These are phyloP conservation scores for Liodrosophila aerea DNA, from an alignment of 2,888 invertebrate genomes.

Conservation along the genomic window DNA sequence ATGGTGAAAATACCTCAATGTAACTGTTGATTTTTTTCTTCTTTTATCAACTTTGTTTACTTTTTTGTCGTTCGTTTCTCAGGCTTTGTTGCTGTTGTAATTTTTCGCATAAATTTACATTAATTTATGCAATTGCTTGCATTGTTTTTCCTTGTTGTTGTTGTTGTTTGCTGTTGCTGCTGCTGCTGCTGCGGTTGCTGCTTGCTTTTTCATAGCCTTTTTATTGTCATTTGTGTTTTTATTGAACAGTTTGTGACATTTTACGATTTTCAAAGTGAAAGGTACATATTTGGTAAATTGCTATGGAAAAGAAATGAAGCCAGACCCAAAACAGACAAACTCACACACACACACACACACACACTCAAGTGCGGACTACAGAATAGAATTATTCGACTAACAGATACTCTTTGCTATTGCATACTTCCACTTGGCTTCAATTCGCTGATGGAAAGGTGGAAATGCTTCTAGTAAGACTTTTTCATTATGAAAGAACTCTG, in stretches of 20 bases:
- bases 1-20: slow-evolving; percentile 30
- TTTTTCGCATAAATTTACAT: slow-evolving; percentile 65
- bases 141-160: slow-evolving; percentile 43
- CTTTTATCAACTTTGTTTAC: slow-evolving; percentile 20
- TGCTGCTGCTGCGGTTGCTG: slow-evolving; percentile 21
- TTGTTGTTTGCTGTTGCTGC: slow-evolving; percentile 7
- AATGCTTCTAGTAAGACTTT: no score
- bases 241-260: slow-evolving; percentile 67
- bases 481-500: no score
- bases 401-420: no score
- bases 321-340: not conserved
- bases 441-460: no score
- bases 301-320: slow-evolving; percentile 52
- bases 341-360: not conserved
- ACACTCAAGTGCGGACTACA: no score
- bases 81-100: slow-evolving; percentile 56
- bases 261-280: slow-evolving; percentile 70
- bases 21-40: no score
- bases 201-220: slow-evolving; percentile 55
- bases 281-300: slow-evolving; percentile 68
- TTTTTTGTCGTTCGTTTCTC: slow-evolving; percentile 9
- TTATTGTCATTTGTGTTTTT: slow-evolving; percentile 65
- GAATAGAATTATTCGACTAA: no score
- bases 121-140: slow-evolving; percentile 64
- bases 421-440: no score